A percentile compares a stretch with the other conserved stretches of the same genome.
These are phyloP conservation scores for Halesus radiatus DNA, from an alignment of 1,140 invertebrate genomes.

Conservation along the genomic window DNA sequence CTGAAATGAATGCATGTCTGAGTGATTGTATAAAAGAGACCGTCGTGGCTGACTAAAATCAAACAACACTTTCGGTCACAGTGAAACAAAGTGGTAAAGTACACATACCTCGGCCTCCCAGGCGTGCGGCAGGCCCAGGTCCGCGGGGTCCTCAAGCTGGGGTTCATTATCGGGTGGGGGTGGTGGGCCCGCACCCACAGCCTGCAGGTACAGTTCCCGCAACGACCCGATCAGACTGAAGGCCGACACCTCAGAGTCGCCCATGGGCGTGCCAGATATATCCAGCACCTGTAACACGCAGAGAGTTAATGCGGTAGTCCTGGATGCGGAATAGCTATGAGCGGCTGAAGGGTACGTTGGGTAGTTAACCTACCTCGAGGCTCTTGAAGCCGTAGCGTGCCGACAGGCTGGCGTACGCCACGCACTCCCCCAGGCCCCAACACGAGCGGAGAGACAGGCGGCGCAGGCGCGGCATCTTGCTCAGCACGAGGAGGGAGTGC, in stretches of 20 bases:
- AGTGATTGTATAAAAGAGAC: too few relatives aligned
- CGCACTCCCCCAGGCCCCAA: slow-evolving; percentile 75
- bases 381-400: slow-evolving; percentile 77
- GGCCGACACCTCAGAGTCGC: slow-evolving; percentile 78
- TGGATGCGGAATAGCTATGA: slow-evolving; percentile 74
- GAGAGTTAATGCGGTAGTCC: slow-evolving; percentile 58
- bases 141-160: slow-evolving; percentile 44
- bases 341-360: slow-evolving; percentile 67
- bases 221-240: slow-evolving; percentile 75
- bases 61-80: too few relatives aligned
- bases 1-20: too few relatives aligned
- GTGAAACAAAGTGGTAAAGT: not conserved
- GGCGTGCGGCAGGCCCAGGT: slow-evolving; percentile 44
- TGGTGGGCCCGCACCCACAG: not conserved
- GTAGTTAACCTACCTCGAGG: slow-evolving; percentile 47
- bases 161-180: not conserved
- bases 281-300: slow-evolving; percentile 71
- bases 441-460: slow-evolving; percentile 76
- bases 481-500: slow-evolving; percentile 78
- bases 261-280: slow-evolving; percentile 75
- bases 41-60: too few relatives aligned
- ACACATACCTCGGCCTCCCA: slow-evolving; percentile 61
- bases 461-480: slow-evolving; percentile 75
- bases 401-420: slow-evolving; percentile 81
- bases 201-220: slow-evolving; percentile 74